Evolutionary conservation across 2,797 vertebrate species (phyloP).

Genomic region (Siniperca scherzeri): DNA sequence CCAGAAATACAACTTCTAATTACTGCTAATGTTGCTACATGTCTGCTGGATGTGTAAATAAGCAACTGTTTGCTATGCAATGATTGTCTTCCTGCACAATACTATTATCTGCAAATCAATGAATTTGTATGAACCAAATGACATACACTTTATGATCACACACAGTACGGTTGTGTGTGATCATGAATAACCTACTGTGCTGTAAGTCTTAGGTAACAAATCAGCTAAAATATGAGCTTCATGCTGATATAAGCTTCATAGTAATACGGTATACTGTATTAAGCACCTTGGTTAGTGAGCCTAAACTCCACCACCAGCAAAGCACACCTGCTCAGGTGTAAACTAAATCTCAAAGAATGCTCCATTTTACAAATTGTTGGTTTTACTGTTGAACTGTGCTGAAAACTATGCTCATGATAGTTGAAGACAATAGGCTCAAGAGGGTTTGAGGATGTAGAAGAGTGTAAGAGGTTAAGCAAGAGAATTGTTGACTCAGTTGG

Average conservation of each 20-base stretch:
- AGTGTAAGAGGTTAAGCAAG: constrained; percentile 52
- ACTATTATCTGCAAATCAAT: neutral
- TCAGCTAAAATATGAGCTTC: neutral
- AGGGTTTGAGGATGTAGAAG: constrained; percentile 32
- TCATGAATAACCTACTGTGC: neutral
- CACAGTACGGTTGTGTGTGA: too few relatives aligned
- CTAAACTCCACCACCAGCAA: neutral
- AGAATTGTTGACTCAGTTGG: constrained; percentile 70
- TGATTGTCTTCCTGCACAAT: neutral
- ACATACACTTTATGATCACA: neutral
- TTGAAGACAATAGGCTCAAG: constrained; percentile 1
- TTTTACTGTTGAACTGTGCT: constrained; percentile 18
- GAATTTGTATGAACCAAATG: neutral
- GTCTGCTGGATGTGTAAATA: neutral
- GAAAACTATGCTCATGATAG: neutral
- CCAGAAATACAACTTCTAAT: neutral
- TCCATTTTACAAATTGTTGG: constrained; percentile 20
- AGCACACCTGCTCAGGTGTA: constrained; percentile 1
- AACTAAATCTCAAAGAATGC: constrained; percentile 18
- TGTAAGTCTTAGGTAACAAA: neutral
- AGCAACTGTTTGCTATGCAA: neutral
- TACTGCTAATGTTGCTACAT: neutral
- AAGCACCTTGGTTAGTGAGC: neutral
- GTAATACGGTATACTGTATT: neutral
- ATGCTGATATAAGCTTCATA: neutral